phyloP scores from a whole-genome alignment of 2,797 vertebrate species.

The Corythornis leucogaster region DNA sequence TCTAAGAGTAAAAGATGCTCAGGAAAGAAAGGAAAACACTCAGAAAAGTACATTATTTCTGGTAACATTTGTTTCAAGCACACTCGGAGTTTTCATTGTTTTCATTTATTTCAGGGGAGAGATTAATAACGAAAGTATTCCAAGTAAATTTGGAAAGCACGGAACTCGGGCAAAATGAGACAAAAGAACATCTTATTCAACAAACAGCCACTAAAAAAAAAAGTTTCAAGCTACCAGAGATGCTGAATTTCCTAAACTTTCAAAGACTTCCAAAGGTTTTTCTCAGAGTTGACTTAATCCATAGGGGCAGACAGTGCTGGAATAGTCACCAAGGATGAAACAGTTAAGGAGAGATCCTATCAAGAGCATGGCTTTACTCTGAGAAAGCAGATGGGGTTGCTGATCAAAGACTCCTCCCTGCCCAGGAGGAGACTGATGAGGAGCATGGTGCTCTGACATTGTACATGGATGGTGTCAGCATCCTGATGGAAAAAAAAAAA shows the following conservation, averaged over 20 bases:
- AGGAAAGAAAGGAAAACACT: not conserved
- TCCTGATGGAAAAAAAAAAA: not conserved
- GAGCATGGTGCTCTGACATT: not conserved
- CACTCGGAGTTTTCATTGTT: not conserved
- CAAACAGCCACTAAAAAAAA: not conserved
- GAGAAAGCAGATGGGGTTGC: not conserved
- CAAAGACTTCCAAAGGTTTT: not conserved
- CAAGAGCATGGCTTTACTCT: not conserved
- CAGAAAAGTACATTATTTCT: not conserved
- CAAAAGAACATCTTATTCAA: not conserved
- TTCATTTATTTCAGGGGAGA: not conserved
- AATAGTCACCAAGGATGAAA: not conserved
- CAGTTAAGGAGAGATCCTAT: no score
- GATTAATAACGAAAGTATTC: not conserved
- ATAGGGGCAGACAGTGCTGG: not conserved
- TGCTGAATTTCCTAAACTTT: not conserved
- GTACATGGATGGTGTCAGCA: accelerated
- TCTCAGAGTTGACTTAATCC: not conserved
- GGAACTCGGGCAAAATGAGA: not conserved
- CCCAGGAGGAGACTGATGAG: not conserved
- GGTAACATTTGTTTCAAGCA: not conserved
- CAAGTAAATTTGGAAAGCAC: not conserved
- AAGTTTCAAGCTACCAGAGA: not conserved
- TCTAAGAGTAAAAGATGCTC: not conserved
- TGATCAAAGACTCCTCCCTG: not conserved